A percentile compares a stretch with the other conserved stretches of the same genome.
These are phyloP conservation scores for Antitype chi DNA, from an alignment of 2,888 invertebrate genomes.

Conservation along the genomic window DNA sequence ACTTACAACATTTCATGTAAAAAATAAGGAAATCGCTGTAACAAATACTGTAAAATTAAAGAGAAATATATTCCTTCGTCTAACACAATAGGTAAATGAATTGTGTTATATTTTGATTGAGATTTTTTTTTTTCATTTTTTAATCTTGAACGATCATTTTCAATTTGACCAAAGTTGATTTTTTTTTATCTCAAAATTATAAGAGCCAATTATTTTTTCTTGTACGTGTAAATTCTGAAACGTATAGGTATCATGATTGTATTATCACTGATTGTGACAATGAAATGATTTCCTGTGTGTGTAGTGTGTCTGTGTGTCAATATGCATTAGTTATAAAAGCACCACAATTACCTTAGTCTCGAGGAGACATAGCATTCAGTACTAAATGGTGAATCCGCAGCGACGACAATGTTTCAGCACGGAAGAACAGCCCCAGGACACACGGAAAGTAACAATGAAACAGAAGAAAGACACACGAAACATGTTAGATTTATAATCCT, in stretches of 20 bases:
- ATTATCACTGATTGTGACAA: constrained; percentile 13
- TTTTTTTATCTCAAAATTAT: not conserved
- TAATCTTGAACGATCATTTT: not conserved
- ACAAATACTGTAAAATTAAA: constrained; percentile 51
- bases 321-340: constrained; percentile 71
- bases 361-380: constrained; percentile 80
- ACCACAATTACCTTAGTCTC: constrained; percentile 84
- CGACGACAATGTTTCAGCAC: constrained; percentile 49
- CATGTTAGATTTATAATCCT: constrained; percentile 51
- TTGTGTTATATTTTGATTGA: not conserved
- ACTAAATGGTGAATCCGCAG: constrained; percentile 74
- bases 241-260: not conserved
- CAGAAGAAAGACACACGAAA: constrained; percentile 71
- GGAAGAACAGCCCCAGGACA: constrained; percentile 59
- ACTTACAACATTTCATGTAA: constrained; percentile 67
- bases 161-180: not conserved
- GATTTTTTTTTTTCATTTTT: not conserved
- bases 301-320: constrained; percentile 52
- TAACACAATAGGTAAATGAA: not conserved
- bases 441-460: constrained; percentile 73
- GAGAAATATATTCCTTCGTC: constrained; percentile 4
- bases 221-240: not conserved
- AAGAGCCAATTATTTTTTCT: constrained; percentile 16
- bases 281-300: constrained; percentile 29
- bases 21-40: constrained; percentile 59